phyloP scores from a whole-genome alignment of 2,113 vertebrate species.

The Leucopsar rothschildi region DNA sequence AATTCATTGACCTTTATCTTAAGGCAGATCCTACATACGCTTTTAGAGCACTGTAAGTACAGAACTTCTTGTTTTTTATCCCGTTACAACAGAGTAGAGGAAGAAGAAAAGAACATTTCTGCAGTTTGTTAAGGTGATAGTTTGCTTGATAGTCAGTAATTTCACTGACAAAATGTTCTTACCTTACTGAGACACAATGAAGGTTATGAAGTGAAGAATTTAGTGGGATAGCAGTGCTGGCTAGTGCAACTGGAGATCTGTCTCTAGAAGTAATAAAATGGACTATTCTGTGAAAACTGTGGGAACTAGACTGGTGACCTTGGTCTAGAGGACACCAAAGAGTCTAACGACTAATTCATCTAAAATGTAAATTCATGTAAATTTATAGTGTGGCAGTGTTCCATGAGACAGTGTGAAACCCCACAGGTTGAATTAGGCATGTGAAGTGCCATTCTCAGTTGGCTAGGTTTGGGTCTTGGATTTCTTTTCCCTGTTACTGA shows the following conservation, averaged over 20 bases:
- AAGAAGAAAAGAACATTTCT: neutral
- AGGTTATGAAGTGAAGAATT: neutral
- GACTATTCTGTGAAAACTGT: neutral
- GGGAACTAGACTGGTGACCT: neutral
- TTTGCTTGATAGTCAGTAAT: neutral
- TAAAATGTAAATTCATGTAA: neutral
- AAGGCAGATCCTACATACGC: neutral
- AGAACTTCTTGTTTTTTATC: neutral
- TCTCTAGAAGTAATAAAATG: neutral
- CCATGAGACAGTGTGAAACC: neutral
- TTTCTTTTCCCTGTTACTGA: neutral
- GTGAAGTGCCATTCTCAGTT: neutral
- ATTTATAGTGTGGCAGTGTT: neutral
- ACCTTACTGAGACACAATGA: neutral
- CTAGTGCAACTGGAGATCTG: neutral
- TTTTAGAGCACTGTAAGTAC: neutral
- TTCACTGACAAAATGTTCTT: neutral
- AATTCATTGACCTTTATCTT: neutral
- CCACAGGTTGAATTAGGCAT: fast-evolving
- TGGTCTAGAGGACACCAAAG: neutral
- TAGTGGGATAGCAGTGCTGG: neutral
- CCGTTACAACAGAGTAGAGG: neutral
- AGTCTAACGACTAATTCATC: neutral
- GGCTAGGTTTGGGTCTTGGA: neutral
- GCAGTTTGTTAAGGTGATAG: neutral